A percentile compares a stretch with the other conserved stretches of the same genome.
These are phyloP conservation scores for Pseudomyrmex concolor DNA, from an alignment of 1,140 invertebrate species.

Conservation along the genomic window DNA sequence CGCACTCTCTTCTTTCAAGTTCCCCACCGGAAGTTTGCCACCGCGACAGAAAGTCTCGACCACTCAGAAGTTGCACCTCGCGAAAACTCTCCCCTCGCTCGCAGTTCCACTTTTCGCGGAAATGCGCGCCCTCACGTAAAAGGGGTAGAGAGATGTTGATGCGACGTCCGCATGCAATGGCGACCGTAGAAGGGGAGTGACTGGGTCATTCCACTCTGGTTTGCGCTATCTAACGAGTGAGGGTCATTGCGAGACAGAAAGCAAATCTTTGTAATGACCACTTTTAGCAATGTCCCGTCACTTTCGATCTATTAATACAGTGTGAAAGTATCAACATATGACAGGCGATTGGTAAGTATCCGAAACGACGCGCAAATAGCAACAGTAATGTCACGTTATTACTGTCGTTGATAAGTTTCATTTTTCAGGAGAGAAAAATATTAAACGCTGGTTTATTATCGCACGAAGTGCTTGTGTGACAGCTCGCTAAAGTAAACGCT, in stretches of 20 bases:
- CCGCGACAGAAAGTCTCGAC: constrained; percentile 35
- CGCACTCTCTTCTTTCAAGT: background rate
- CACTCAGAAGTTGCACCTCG: constrained; percentile 16
- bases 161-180: constrained; percentile 37
- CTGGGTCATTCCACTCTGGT: constrained; percentile 80
- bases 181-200: constrained; percentile 64
- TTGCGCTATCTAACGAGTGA: constrained; percentile 72
- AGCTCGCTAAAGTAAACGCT: too few species aligned
- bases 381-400: background rate
- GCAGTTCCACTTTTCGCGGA: constrained; percentile 40
- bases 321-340: background rate
- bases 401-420: too few species aligned
- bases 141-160: background rate
- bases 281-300: constrained; percentile 59
- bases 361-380: too few species aligned
- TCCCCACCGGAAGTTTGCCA: constrained; percentile 23
- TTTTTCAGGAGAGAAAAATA: too few species aligned
- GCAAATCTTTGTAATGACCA: constrained; percentile 76
- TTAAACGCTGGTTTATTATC: too few species aligned
- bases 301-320: constrained; percentile 42
- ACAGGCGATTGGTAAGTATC: background rate
- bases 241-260: constrained; percentile 77
- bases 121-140: constrained; percentile 16
- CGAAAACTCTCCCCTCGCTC: constrained; percentile 11
- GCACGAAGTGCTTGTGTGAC: too few species aligned